Conservation (phyloP, 37 sponge, comb jelly and placozoan species). For the Chondrosia reniformis region DNA sequence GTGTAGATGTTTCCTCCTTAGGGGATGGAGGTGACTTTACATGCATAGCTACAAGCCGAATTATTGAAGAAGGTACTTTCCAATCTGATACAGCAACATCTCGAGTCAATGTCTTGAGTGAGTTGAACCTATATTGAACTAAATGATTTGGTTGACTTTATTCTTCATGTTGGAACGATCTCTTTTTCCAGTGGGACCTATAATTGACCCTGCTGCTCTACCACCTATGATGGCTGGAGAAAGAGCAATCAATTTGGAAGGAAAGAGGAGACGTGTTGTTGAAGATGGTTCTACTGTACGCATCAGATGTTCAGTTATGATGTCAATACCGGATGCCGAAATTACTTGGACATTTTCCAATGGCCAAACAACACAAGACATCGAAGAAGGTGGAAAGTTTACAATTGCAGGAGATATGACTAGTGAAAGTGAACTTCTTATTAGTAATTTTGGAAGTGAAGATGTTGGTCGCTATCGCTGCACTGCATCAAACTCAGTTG, state of each 20-base stretch:
- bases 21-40: neutral
- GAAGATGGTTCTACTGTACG: neutral
- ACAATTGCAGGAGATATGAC: neutral
- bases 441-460: neutral
- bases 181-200: neutral
- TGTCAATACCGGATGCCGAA: neutral
- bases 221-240: neutral
- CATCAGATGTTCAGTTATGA: neutral
- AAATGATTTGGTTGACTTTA: neutral
- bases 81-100: conserved; percentile 5
- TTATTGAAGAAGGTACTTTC: neutral
- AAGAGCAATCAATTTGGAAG: neutral
- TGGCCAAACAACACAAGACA: neutral
- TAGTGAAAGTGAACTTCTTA: neutral
- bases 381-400: neutral
- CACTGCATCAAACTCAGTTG: conserved; percentile 4
- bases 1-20: neutral
- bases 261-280: neutral
- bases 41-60: conserved; percentile 7
- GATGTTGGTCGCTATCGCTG: conserved; percentile 6
- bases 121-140: conserved; percentile 11
- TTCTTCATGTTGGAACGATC: neutral
- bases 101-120: neutral
- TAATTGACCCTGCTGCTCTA: neutral
- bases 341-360: neutral